Base-by-base conservation (phyloP, 2,888 invertebrate species). In the Eubasilissa splendida region DNA sequence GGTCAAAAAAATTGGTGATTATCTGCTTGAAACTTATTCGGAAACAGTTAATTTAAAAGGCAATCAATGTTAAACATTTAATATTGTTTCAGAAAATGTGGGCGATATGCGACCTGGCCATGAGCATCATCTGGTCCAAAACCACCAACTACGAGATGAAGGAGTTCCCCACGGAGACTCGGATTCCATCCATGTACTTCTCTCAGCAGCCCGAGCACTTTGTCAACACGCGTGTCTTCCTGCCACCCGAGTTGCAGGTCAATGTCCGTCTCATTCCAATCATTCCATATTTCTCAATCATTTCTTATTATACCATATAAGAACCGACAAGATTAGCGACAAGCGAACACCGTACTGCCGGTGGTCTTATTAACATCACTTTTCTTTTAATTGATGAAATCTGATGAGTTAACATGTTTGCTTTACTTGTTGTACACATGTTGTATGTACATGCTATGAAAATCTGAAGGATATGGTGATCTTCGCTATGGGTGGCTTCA, bases 81-180 rank as follows among this genome's bases (percentile, higher is more conserved):
- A 42, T 42, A 7, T 80, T 85, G 77, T 85, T 88, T 0, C 88
- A 98, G 97, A 98, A 97, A 95, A 90, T 99, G 87, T 99, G 98
- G 96, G 96, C 98, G 52, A 94, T 97, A 77, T 98, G 98, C 91
- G 99, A 99, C 91, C 91, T 99, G 84, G 96, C 98, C 14, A 94
- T 97, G 91, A 96, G 96, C 73, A 92, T 99, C 86, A 94, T 99
- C 85, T 93, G 96, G 90, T 93, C 96, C 80, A 97, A 97, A 87
- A 95, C 96, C 73, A 92, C 94, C 77, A 95, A 94, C 87, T 97
- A 96, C 89, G 97, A 97, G 86, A 91, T 96, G 89, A 96, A 96
- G 87, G 97, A 97, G 86, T 96, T 96, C 88, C 95, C 96, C 8
- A 93, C 95, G 63, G 96, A 97, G 87, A 94, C 95, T 77, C 92